Conservation (phyloP, 2,888 invertebrate genomes). For the Cynaeus angustus region DNA sequence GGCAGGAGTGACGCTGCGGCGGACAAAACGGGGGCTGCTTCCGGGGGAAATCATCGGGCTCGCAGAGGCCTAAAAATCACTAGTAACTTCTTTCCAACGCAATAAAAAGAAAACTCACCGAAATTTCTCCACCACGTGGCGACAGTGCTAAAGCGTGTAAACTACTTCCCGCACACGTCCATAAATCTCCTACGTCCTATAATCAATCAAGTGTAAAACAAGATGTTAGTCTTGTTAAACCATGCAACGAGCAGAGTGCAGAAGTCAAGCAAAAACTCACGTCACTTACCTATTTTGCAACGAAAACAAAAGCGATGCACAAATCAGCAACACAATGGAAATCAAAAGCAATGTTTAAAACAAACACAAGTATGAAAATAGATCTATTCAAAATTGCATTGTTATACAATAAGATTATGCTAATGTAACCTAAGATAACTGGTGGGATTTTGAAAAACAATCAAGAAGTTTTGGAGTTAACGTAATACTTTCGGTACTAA, state of each 20-base stretch:
- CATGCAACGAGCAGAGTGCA: not conserved
- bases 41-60: constrained; percentile 77
- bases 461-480: not conserved
- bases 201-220: constrained; percentile 9
- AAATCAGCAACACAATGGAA: constrained; percentile 4
- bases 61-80: constrained; percentile 67
- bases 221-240: too few species aligned
- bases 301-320: constrained; percentile 9
- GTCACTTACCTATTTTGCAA: constrained; percentile 12
- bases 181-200: constrained; percentile 72
- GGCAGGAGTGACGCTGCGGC: constrained; percentile 69
- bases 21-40: constrained; percentile 73
- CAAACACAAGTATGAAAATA: constrained; percentile 41
- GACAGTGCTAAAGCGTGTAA: constrained; percentile 74
- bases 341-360: constrained; percentile 25
- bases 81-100: not conserved
- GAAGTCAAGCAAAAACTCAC: not conserved
- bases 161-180: constrained; percentile 73
- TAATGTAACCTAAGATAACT: constrained; percentile 32
- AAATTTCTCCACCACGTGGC: constrained; percentile 71
- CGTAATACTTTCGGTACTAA: constrained; percentile 49
- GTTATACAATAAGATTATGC: constrained; percentile 21
- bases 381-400: constrained; percentile 39
- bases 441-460: constrained; percentile 5
- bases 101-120: constrained; percentile 64